A percentile compares a stretch with the other conserved stretches of the same genome.
phyloP scores from a whole-genome alignment of 1,140 invertebrate genomes.

The Macrostomum lignano region DNA sequence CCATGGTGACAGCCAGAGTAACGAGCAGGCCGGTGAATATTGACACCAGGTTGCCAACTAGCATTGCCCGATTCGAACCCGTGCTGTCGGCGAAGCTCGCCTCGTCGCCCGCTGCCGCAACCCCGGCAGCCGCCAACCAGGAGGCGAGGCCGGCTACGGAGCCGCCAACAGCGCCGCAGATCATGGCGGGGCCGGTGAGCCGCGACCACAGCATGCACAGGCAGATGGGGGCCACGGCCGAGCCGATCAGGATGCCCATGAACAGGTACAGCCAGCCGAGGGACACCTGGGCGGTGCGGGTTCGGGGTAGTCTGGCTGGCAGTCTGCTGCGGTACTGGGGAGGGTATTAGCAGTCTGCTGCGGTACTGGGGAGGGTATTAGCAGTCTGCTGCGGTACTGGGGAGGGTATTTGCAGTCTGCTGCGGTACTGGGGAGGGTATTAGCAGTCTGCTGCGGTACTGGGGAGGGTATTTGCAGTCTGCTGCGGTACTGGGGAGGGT shows the following conservation, averaged over 20 bases:
- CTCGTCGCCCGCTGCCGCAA: slow-evolving; percentile 16
- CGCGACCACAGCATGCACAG: slow-evolving; percentile 25
- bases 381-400: too few species aligned
- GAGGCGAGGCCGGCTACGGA: slow-evolving; percentile 14
- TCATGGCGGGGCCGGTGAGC: slow-evolving; percentile 19
- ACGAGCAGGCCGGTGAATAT: slow-evolving; percentile 20
- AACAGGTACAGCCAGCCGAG: slow-evolving; percentile 25
- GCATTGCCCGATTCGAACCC: slow-evolving; percentile 20
- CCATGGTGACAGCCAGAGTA: slow-evolving; percentile 14
- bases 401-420: too few species aligned
- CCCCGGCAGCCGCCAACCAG: slow-evolving; percentile 20
- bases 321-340: too few species aligned
- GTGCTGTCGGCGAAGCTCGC: slow-evolving; percentile 19
- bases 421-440: too few species aligned
- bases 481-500: too few species aligned
- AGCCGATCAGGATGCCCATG: slow-evolving; percentile 27
- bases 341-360: too few species aligned
- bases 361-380: too few species aligned
- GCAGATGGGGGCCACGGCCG: slow-evolving; percentile 24
- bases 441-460: too few species aligned
- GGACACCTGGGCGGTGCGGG: slow-evolving; percentile 16
- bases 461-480: too few species aligned
- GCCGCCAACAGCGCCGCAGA: slow-evolving; percentile 18
- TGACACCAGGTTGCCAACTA: slow-evolving; percentile 23
- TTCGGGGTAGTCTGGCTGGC: too few species aligned